Conservation (phyloP, 2,113 vertebrate genomes). For the Natator depressus region DNA sequence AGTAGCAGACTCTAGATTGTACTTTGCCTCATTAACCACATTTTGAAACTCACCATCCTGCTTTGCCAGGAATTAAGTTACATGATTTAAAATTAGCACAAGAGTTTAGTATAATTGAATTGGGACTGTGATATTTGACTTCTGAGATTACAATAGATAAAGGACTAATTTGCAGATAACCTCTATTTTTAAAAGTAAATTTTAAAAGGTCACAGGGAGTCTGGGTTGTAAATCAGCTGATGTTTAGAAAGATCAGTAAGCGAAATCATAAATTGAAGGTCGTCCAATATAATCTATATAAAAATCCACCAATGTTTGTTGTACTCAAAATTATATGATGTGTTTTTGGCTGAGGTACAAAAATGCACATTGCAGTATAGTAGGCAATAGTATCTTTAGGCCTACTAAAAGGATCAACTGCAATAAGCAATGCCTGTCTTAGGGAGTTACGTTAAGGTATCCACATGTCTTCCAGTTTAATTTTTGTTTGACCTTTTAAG, state of each 20-base stretch:
- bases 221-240: background rate
- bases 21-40: conserved; percentile 75
- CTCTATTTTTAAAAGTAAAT: conserved; percentile 61
- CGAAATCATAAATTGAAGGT: conserved; percentile 31
- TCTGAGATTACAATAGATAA: conserved; percentile 67
- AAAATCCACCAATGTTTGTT: conserved; percentile 54
- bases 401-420: background rate
- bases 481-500: background rate
- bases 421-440: background rate
- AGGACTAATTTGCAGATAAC: conserved; percentile 67
- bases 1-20: conserved; percentile 66
- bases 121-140: conserved; percentile 71
- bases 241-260: background rate
- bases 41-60: conserved; percentile 70
- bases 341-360: background rate
- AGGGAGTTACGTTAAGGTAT: conserved; percentile 8
- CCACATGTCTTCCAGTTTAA: background rate
- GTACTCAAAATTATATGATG: background rate
- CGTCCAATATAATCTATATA: background rate
- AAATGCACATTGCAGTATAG: background rate
- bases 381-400: background rate
- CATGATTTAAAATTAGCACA: conserved; percentile 75
- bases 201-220: conserved; percentile 55
- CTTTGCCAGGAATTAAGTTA: conserved; percentile 74
- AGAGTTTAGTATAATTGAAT: conserved; percentile 74